phyloP scores from a whole-genome alignment of 2,888 invertebrate species.

The Kryphioiulus occultus region DNA sequence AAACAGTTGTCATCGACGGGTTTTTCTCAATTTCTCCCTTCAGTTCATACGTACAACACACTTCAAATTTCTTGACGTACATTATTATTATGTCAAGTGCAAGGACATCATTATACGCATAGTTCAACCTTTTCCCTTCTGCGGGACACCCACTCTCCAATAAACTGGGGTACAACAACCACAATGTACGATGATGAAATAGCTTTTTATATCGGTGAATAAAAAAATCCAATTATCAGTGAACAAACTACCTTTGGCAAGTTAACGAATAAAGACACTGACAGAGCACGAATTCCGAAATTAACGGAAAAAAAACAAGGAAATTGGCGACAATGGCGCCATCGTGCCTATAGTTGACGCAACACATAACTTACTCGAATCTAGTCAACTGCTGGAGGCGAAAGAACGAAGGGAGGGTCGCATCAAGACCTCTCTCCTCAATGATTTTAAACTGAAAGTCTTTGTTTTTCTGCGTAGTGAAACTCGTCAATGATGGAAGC shows the following conservation, averaged over 20 bases:
- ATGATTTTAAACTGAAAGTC: background rate
- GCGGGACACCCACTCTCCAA: too few species aligned
- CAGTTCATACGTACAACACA: too few species aligned
- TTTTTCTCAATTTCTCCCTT: too few species aligned
- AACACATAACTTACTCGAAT: background rate
- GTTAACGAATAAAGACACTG: slow-evolving; percentile 4
- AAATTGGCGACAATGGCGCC: background rate
- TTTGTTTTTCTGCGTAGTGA: background rate
- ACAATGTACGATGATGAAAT: background rate
- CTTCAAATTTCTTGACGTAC: too few species aligned
- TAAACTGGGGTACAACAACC: background rate
- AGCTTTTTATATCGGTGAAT: background rate
- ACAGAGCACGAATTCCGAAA: background rate
- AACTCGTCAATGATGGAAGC: background rate
- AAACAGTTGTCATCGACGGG: too few species aligned
- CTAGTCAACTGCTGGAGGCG: background rate
- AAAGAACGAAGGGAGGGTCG: background rate
- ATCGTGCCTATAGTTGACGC: background rate
- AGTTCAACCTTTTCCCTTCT: too few species aligned
- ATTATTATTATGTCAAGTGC: too few species aligned
- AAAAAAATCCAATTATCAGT: slow-evolving; percentile 21
- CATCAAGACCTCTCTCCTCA: background rate
- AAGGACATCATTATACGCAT: too few species aligned
- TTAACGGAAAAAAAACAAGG: background rate
- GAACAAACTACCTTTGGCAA: slow-evolving; percentile 26